A percentile compares a stretch with the other conserved stretches of the same genome.
These are phyloP conservation scores for Conistra vaccinii DNA, from an alignment of 2,888 invertebrate species.

Conservation along the genomic window DNA sequence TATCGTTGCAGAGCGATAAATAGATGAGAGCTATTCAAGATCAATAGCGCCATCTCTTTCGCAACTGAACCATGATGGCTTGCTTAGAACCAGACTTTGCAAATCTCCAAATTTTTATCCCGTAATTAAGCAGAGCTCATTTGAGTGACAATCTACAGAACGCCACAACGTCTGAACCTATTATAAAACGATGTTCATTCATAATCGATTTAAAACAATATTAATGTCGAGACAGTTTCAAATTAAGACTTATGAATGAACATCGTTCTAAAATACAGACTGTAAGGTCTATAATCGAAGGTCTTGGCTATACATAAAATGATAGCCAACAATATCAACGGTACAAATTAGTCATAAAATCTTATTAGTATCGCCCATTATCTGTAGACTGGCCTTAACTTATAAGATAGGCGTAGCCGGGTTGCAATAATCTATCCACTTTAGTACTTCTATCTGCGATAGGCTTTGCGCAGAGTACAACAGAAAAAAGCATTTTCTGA, in stretches of 20 bases:
- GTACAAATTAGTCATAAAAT: conserved; percentile 13
- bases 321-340: conserved; percentile 5
- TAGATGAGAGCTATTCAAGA: not conserved
- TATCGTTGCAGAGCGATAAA: not conserved
- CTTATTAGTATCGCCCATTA: not conserved
- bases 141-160: not conserved
- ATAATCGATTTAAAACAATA: not conserved
- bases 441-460: not conserved
- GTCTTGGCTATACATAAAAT: too few relatives aligned
- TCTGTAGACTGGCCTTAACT: conserved; percentile 39
- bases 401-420: conserved; percentile 43
- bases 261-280: too few relatives aligned
- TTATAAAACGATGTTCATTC: not conserved
- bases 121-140: not conserved
- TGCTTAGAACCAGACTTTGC: not conserved
- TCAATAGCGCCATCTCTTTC: not conserved
- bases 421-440: conserved; percentile 1
- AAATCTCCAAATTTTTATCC: too few relatives aligned
- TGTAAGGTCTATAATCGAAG: too few relatives aligned
- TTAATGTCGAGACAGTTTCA: not conserved
- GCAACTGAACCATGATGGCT: not conserved
- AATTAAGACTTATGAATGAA: not conserved
- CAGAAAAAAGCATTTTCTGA: not conserved
- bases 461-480: not conserved
- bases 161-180: not conserved